phyloP scores from a whole-genome alignment of 2,888 invertebrate species.

The Beris chalybata region DNA sequence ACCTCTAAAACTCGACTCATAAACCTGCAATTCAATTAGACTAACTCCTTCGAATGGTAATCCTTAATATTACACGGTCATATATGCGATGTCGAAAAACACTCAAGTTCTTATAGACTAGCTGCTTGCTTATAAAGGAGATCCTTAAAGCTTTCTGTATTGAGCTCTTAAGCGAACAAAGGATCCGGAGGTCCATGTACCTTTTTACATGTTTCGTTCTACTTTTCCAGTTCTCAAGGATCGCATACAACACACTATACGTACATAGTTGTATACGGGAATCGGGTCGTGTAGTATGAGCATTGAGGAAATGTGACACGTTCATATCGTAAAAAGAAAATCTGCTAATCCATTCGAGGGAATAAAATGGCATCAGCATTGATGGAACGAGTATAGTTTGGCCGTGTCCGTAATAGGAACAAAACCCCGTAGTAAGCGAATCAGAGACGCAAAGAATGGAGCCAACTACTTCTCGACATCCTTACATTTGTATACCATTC shows the following conservation, averaged over 20 bases:
- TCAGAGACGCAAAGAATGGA: slow-evolving; percentile 9
- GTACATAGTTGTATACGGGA: too few species aligned
- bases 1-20: slow-evolving; percentile 15
- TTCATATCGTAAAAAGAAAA: slow-evolving; percentile 37
- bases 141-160: slow-evolving; percentile 26
- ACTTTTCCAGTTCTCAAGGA: background rate
- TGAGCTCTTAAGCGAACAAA: slow-evolving; percentile 28
- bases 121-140: slow-evolving; percentile 16
- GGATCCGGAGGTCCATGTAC: slow-evolving; percentile 23
- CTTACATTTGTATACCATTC: slow-evolving; percentile 4
- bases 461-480: background rate
- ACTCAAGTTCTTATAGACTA: slow-evolving; percentile 25
- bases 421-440: slow-evolving; percentile 20
- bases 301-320: slow-evolving; percentile 37
- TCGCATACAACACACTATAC: too few species aligned
- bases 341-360: slow-evolving; percentile 36
- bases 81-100: slow-evolving; percentile 25
- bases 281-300: slow-evolving; percentile 20
- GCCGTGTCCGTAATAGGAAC: slow-evolving; percentile 16
- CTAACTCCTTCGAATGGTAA: slow-evolving; percentile 28
- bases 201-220: slow-evolving; percentile 22
- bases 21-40: slow-evolving; percentile 31
- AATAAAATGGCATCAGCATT: slow-evolving; percentile 28
- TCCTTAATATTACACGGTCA: slow-evolving; percentile 17
- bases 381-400: slow-evolving; percentile 1